Evolutionary conservation across 2,888 invertebrate species (phyloP), one percentile per base, ranked within the genome.

Genomic region (Stenchaetothrips biformis): DNA sequence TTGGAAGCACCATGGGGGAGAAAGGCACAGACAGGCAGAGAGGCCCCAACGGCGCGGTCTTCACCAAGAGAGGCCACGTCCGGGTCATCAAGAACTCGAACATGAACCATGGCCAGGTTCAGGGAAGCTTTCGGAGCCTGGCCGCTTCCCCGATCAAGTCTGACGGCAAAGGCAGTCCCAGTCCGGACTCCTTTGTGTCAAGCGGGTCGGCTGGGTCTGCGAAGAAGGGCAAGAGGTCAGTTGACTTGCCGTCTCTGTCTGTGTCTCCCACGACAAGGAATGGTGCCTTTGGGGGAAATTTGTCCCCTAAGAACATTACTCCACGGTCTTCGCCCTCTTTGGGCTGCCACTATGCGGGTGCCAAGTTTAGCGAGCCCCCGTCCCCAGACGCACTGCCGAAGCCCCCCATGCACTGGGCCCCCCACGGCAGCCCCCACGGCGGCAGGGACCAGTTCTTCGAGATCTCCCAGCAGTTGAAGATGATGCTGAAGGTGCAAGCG

Each of bases 331-430:
- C 67, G 25, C 67, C 67, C 7, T 74, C 67, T 21, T 25, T 74
- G 67, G 67, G 67, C 21, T 74, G 67, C 67, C 67, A 74, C 25
- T 74, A 74, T 74, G 67, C 67, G 21, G 67, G 67, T 9, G 92
- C 94, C 86, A 94, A 94, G 87, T 95, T 94, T 89, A 93, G 93
- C 85, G 93, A 93, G 84, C 92, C 95, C 80, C 95, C 95, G 79
- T 91, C 93, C 81, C 93, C 95, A 78, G 91, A 91, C 84, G 92
- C 92, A 83, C 88, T 95, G 85, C 95, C 95, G 81, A 93, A 92
- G 86, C 95, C 95, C 84, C 95, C 95, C 81, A 90, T 90, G 83
- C 93, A 93, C 87, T 95, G 95, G 95, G 91, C 21, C 25, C 7
- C 25, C 37, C 37, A 1, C 11, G 67, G 0, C 80, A n/a, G n/a